Conservation (phyloP, 2,888 invertebrate species). For the Kryphioiulus occultus region DNA sequence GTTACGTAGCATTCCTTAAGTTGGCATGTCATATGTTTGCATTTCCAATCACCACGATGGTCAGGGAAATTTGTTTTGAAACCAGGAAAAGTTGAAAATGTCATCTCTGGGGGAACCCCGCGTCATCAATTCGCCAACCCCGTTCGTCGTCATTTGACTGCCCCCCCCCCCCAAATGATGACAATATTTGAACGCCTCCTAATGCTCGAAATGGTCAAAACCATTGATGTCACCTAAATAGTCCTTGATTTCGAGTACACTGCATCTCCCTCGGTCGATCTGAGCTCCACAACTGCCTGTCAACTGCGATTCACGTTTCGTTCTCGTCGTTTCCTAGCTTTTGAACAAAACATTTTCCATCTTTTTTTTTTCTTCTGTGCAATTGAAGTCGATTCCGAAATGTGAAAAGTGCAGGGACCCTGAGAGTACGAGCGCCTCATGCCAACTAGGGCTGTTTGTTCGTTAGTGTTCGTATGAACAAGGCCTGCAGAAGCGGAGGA, state of each 20-base stretch:
- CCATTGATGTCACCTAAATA: not conserved
- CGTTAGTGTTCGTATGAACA: not conserved
- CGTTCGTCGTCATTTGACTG: too few relatives aligned
- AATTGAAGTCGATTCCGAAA: not conserved
- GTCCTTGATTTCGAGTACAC: not conserved
- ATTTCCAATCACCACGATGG: too few relatives aligned
- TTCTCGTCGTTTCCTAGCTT: not conserved
- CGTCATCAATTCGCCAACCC: too few relatives aligned
- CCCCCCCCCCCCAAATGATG: too few relatives aligned
- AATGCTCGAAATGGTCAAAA: too few relatives aligned
- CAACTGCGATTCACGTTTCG: not conserved
- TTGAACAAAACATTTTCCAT: not conserved
- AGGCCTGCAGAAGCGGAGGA: not conserved
- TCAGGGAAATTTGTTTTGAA: too few relatives aligned
- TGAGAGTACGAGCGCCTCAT: not conserved
- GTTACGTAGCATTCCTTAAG: too few relatives aligned
- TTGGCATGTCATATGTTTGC: too few relatives aligned
- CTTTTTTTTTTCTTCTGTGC: not conserved
- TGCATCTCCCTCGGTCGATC: not conserved
- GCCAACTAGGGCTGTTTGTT: not conserved
- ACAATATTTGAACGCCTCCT: too few relatives aligned
- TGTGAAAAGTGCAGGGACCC: not conserved
- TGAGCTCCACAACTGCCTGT: not conserved
- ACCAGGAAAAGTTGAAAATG: too few relatives aligned
- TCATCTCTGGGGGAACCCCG: too few relatives aligned